Conservation (phyloP, 2,113 vertebrate genomes). For the Nycticebus coucang region DNA sequence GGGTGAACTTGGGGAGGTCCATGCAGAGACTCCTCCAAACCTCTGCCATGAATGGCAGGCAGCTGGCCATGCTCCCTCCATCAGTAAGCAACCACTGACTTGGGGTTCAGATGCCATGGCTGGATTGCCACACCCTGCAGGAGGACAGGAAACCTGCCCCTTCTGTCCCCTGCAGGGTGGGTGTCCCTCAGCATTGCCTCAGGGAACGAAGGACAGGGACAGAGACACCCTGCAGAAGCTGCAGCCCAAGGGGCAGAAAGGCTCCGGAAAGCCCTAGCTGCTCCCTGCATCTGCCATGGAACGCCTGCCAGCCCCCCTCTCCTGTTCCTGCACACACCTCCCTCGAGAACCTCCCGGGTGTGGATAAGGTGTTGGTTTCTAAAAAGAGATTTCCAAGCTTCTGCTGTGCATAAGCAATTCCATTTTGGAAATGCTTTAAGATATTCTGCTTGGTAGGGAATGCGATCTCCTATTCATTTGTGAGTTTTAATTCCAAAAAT, state of each 20-base stretch:
- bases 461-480: not conserved
- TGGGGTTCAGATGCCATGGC: rapidly evolving
- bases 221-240: not conserved
- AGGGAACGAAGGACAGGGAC: not conserved
- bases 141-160: not conserved
- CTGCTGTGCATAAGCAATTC: not conserved
- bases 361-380: not conserved
- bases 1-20: not conserved
- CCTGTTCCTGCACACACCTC: not conserved
- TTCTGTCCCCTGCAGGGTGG: rapidly evolving
- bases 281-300: rapidly evolving
- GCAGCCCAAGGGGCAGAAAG: rapidly evolving
- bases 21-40: too few species aligned
- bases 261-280: rapidly evolving
- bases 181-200: rapidly evolving
- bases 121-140: rapidly evolving
- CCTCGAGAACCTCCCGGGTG: rapidly evolving
- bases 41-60: rapidly evolving
- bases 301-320: rapidly evolving
- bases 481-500: not conserved
- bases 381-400: not conserved
- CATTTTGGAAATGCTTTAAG: not conserved
- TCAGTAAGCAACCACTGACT: not conserved
- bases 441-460: not conserved
- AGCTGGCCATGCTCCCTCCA: rapidly evolving